A percentile compares a stretch with the other conserved stretches of the same genome.
Conservation (phyloP, 2,888 invertebrate genomes). For the Amitus sp. region DNA sequence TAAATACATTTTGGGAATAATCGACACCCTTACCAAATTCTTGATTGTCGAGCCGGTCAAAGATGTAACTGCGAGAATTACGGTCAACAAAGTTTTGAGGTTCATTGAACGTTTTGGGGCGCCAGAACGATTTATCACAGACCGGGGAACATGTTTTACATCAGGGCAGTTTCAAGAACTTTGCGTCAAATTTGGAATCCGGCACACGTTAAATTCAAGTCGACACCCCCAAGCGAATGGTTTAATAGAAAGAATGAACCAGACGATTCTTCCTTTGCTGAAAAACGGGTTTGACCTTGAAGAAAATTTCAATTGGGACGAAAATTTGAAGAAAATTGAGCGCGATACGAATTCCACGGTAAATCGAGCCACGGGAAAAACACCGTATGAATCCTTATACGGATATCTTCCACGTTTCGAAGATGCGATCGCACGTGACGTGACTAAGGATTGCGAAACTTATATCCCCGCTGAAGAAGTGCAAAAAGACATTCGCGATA, state of each 20-base stretch:
- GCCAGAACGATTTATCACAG: conserved; percentile 23
- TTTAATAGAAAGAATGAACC: conserved; percentile 2
- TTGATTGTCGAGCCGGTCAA: conserved; percentile 29
- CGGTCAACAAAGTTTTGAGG: conserved; percentile 14
- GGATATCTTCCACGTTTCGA: conserved; percentile 11
- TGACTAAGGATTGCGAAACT: conserved; percentile 3
- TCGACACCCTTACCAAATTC: conserved; percentile 36
- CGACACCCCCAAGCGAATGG: conserved; percentile 19
- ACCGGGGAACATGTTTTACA: conserved; percentile 30
- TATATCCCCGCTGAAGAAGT: conserved; percentile 1
- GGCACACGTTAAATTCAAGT: conserved; percentile 14
- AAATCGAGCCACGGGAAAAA: not conserved
- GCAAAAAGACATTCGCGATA: conserved; percentile 3
- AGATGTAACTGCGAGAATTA: conserved; percentile 8
- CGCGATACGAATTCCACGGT: conserved; percentile 2
- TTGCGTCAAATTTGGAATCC: conserved; percentile 15
- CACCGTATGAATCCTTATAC: conserved; percentile 6
- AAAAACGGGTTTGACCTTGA: not conserved
- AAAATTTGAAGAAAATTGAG: conserved; percentile 2
- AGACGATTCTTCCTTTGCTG: not conserved
- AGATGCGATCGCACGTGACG: conserved; percentile 2
- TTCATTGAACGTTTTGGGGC: conserved; percentile 28
- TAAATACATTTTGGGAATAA: conserved; percentile 49
- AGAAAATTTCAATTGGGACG: too few species aligned
- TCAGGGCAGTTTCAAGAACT: conserved; percentile 21